These are phyloP conservation scores for Quadroppia sp. DNA, from an alignment of 2,888 invertebrate genomes.

Conservation along the genomic window DNA sequence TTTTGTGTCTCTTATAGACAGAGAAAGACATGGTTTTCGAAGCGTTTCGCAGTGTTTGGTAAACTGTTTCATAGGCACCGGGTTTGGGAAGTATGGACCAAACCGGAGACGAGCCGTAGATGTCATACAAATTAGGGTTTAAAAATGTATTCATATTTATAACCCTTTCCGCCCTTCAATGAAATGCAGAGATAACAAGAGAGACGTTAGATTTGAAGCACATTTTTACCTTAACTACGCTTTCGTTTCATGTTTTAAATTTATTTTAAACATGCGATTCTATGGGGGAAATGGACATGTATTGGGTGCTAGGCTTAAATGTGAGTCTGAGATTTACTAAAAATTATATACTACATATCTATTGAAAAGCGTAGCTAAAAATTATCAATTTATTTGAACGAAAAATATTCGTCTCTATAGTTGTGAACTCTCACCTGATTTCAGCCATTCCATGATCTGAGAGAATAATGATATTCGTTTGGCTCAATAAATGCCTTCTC, in stretches of 20 bases:
- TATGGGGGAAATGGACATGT: no score
- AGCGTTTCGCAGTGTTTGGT: neutral
- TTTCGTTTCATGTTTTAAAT: no score
- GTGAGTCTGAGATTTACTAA: no score
- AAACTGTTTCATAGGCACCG: constrained; percentile 13
- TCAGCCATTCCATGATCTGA: constrained; percentile 70
- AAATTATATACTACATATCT: no score
- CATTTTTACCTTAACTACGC: no score
- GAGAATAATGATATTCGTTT: constrained; percentile 64
- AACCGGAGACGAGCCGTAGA: constrained; percentile 60
- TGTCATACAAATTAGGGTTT: constrained; percentile 55
- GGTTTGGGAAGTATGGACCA: constrained; percentile 60
- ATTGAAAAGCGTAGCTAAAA: no score
- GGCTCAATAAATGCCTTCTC: constrained; percentile 56
- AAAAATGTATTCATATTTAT: constrained; percentile 60
- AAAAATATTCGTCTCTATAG: no score
- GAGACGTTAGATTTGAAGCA: no score
- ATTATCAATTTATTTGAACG: no score
- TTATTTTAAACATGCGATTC: no score
- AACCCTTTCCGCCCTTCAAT: constrained; percentile 51
- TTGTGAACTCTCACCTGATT: constrained; percentile 52
- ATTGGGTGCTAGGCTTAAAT: no score
- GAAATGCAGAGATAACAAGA: neutral
- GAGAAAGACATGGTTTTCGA: constrained; percentile 46
- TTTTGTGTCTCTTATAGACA: constrained; percentile 51